Base-by-base conservation (phyloP, 2,888 invertebrate species). In the Isotomurus palustris region DNA sequence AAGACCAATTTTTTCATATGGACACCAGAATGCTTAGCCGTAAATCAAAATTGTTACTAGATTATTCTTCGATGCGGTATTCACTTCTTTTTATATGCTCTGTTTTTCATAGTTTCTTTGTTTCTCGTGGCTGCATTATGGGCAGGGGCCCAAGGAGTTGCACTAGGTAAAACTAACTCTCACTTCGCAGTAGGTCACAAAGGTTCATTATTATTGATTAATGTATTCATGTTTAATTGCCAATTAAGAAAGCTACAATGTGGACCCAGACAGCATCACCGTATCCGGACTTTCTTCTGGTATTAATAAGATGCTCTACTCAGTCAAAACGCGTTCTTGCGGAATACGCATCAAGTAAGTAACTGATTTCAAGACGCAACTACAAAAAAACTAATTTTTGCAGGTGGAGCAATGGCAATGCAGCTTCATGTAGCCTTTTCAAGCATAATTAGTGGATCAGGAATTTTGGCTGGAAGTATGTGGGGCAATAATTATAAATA, bases 381-480 rank as follows among this genome's bases (percentile, higher is more conserved):
- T n/a, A n/a, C n/a, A n/a, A n/a, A n/a, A n/a, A n/a, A n/a, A n/a
- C n/a, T n/a, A n/a, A n/a, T n/a, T n/a, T n/a, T n/a, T n/a, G n/a
- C n/a, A n/a, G 75, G 75, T 1, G 75, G 71, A 14, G 71, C 69
- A 52, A 73, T 75, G 73, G 74, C 74, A 25, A 69, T 72, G 19
- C 75, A 75, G 66, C 69, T 74, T 52, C 75, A 75, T 64, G 73
- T 75, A 29, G 72, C 73, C 3, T 71, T 68, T 56, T 74, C 74
- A 1, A 50, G 56, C 10, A 55, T 59, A 19, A 61, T 75, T 52
- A 70, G 71, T 64, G 75, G 74, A n/a, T 73, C 66, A 2, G 75
- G 74, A 5, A 48, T 74, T 2, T 66, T 74, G 24, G 74, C 74
- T 19, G 74, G 74, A 66, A 60, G 74, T 19, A 74, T 73, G 21